phyloP scores from a whole-genome alignment of 2,113 vertebrate species.

The Chaetops frenatus region DNA sequence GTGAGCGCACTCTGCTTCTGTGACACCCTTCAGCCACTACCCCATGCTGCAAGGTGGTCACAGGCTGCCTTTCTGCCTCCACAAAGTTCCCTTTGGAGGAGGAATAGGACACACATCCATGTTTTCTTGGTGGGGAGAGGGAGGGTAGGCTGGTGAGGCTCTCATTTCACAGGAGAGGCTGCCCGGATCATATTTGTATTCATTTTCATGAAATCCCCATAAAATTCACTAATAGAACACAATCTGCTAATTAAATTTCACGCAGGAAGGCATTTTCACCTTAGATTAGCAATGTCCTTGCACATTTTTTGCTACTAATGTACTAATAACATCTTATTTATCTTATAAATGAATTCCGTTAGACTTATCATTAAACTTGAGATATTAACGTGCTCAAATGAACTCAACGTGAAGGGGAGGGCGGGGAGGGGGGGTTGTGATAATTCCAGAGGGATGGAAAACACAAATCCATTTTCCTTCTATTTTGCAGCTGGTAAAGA shows the following conservation, averaged over 20 bases:
- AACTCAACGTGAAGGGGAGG: background rate
- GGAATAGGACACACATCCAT: background rate
- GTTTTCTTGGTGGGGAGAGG: background rate
- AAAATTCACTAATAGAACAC: slow-evolving; percentile 74
- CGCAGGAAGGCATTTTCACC: slow-evolving; percentile 72
- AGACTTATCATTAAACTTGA: slow-evolving; percentile 73
- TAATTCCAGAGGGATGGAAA: slow-evolving; percentile 53
- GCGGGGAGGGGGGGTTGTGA: background rate
- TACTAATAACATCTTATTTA: slow-evolving; percentile 78
- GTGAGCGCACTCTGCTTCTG: fast-evolving
- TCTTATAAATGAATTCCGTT: slow-evolving; percentile 71
- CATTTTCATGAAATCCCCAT: slow-evolving; percentile 73
- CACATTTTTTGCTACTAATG: slow-evolving; percentile 66
- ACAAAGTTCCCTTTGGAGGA: background rate
- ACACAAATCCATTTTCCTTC: background rate
- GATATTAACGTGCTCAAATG: slow-evolving; percentile 67
- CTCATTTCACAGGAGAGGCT: slow-evolving; percentile 43
- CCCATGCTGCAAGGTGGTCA: background rate
- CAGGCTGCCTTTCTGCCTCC: background rate
- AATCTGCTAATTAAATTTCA: slow-evolving; percentile 80
- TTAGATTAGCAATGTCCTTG: slow-evolving; percentile 73
- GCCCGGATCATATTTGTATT: slow-evolving; percentile 72
- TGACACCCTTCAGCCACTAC: background rate
- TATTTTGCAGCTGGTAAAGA: background rate
- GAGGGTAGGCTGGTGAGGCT: slow-evolving; percentile 21